Base-by-base conservation (phyloP, 2,113 vertebrate species). In the Gadus macrocephalus region DNA sequence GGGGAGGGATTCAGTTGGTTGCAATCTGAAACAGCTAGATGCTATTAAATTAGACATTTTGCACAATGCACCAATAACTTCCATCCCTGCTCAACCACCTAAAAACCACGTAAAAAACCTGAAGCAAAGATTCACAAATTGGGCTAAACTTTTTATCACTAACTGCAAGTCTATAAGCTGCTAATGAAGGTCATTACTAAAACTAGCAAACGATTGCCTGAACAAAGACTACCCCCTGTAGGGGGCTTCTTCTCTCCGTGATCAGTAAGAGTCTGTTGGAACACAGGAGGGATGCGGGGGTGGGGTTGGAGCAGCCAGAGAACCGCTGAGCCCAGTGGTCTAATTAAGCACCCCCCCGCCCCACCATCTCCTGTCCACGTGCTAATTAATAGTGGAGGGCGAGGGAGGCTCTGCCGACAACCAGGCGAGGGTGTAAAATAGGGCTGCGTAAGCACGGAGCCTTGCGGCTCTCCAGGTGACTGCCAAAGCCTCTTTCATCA, bases 341-440 rank as follows among this genome's bases (percentile, higher is more conserved):
- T 88, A 83, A 90, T 90, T 88, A 90, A 85, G 80, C 73, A 73
- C 9, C 42, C 42, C 42, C 8, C 38, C 38, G 38, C 25, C 25
- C 72, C 68, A 60, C 11, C 38, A 72, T 81, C 86, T 85, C 73
- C 65, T 25, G 78, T 25, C 75, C 79, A 71, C 69, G 71, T 49
- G 79, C 79, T 87, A 86, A 91, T 92, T 90, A 90, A 91, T 86
- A 80, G 77, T 58, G 75, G 68, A 75, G 72, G 75, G 78, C 68
- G 86, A 85, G 88, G 84, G 78, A 85, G 87, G 83, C 71, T 61
- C 73, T 66, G 68, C 85, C 85, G 85, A 87, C 83, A 81, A 78
- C 78, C 80, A 81, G 80, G 83, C 74, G 25, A n/a, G 9, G 81
- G 84, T 78, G 77, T 68, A 77, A 81, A 85, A 82, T 78, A 73